Conservation (phyloP, 2,113 vertebrate species). For the Paramisgurnus dabryanus region DNA sequence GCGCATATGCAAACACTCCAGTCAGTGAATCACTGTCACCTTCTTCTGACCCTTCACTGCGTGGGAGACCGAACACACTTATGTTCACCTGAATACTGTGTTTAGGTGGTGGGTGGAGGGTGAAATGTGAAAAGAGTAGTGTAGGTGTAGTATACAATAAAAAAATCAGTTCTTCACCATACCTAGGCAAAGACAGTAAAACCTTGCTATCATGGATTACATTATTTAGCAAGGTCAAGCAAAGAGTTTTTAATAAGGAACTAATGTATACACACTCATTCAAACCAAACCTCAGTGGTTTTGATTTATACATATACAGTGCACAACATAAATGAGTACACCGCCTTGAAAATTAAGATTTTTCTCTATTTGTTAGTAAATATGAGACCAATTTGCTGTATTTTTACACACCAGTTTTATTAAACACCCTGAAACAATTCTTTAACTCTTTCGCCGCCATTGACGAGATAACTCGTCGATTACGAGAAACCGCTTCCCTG, state of each 20-base stretch:
- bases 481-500: too few species aligned
- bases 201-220: conserved; percentile 23
- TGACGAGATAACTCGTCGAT: too few species aligned
- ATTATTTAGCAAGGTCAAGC: background rate
- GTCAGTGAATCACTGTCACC: conserved; percentile 78
- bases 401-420: too few species aligned
- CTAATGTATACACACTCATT: too few species aligned
- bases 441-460: too few species aligned
- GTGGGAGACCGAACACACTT: conserved; percentile 68
- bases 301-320: too few species aligned
- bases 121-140: conserved; percentile 36
- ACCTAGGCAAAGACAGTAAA: conserved; percentile 18
- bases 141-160: conserved; percentile 41
- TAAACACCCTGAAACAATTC: too few species aligned
- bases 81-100: conserved; percentile 52
- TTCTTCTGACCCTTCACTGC: conserved; percentile 72
- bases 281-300: too few species aligned
- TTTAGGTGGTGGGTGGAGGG: conserved; percentile 25
- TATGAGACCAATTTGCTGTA: too few species aligned
- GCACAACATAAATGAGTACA: too few species aligned
- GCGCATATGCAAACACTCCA: conserved; percentile 59
- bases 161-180: conserved; percentile 17
- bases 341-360: too few species aligned
- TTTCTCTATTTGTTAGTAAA: too few species aligned
- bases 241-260: background rate